phyloP scores from a whole-genome alignment of 2,797 vertebrate genomes.

The Poecilia picta region DNA sequence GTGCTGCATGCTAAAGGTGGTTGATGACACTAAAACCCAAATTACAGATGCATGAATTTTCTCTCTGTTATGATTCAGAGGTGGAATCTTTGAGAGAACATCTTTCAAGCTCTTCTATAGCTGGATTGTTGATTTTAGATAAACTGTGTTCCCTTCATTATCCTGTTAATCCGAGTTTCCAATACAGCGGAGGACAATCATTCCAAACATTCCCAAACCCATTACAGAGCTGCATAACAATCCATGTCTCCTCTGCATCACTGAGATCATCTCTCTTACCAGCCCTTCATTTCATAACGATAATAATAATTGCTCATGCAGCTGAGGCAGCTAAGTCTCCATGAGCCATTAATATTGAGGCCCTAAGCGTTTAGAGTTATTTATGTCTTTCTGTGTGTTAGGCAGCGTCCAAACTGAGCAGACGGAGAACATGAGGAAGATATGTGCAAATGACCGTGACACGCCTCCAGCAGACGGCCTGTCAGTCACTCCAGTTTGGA shows the following conservation, averaged over 20 bases:
- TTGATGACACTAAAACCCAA: not conserved
- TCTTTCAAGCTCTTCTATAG: constrained; percentile 20
- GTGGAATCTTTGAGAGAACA: constrained; percentile 16
- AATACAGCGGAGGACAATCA: constrained; percentile 39
- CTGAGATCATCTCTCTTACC: constrained; percentile 38
- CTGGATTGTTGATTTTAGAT: constrained; percentile 55
- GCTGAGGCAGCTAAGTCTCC: constrained; percentile 69
- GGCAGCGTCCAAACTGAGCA: constrained; percentile 59
- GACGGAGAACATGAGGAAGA: constrained; percentile 63
- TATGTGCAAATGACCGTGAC: constrained; percentile 65
- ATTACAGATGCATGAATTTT: not conserved
- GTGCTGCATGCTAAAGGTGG: not conserved
- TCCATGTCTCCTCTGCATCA: constrained; percentile 58
- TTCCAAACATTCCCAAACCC: constrained; percentile 54
- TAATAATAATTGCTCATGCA: constrained; percentile 54
- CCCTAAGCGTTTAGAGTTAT: constrained; percentile 65
- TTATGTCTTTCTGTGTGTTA: constrained; percentile 65
- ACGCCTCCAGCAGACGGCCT: constrained; percentile 59
- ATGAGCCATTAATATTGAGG: constrained; percentile 73
- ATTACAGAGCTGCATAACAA: constrained; percentile 59
- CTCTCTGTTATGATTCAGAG: constrained; percentile 8
- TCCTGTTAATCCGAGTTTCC: constrained; percentile 52
- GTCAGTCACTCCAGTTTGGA: constrained; percentile 59
- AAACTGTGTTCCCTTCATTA: constrained; percentile 43
- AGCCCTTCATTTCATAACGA: constrained; percentile 56